Evolutionary conservation across 2,888 invertebrate species (phyloP).

Genomic region (Neoaliturus tenellus): DNA sequence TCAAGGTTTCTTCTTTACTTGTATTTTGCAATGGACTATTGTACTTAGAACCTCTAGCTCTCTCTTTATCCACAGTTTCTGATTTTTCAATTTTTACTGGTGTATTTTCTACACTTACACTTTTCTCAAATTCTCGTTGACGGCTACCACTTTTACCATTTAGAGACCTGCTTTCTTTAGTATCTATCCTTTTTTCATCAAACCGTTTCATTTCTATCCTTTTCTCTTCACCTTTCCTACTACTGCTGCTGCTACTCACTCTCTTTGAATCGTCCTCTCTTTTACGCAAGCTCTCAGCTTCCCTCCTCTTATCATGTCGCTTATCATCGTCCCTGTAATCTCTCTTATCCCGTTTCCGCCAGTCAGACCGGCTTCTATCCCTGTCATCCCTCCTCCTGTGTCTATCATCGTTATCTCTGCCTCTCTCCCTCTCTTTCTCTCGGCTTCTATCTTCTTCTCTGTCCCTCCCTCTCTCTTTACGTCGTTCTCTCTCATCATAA

Average conservation of each 20-base stretch:
- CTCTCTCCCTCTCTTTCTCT: constrained; percentile 50
- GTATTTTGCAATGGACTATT: background rate
- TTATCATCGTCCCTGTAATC: constrained; percentile 43
- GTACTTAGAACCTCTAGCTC: background rate
- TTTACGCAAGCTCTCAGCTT: constrained; percentile 33
- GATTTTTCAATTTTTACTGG: background rate
- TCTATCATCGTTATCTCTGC: constrained; percentile 58
- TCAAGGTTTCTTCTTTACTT: constrained; percentile 18
- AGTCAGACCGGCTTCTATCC: constrained; percentile 48
- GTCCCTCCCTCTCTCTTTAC: constrained; percentile 56
- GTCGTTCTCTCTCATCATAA: constrained; percentile 56
- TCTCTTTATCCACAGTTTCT: constrained; percentile 41
- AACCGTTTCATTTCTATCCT: constrained; percentile 58
- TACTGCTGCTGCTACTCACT: constrained; percentile 47
- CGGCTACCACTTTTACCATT: constrained; percentile 28
- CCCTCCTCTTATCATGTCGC: constrained; percentile 54
- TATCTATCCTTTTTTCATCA: constrained; percentile 54
- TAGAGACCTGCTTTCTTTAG: constrained; percentile 31
- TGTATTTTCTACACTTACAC: constrained; percentile 40
- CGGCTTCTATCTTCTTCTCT: constrained; percentile 58
- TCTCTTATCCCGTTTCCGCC: constrained; percentile 57
- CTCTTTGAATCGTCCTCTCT: constrained; percentile 57
- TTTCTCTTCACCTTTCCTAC: constrained; percentile 52
- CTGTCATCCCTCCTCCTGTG: constrained; percentile 52
- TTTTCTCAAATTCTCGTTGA: constrained; percentile 1